Conservation (phyloP, 2,888 invertebrate genomes). For the Tipula helvola region DNA sequence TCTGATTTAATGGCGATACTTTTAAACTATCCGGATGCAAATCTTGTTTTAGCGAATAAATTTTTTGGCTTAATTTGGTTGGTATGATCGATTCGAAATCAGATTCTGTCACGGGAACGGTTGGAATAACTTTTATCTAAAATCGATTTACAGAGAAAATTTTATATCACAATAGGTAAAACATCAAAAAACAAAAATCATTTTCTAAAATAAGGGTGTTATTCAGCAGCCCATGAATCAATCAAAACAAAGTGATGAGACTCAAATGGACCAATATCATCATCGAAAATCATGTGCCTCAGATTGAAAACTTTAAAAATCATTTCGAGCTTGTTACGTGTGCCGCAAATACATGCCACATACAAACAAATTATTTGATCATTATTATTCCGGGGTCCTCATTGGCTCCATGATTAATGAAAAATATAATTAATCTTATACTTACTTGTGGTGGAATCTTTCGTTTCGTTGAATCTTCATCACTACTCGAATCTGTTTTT, state of each 20-base stretch:
- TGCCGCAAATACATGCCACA: neutral
- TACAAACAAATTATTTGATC: neutral
- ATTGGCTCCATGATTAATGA: neutral
- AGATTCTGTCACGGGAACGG: neutral
- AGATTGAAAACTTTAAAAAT: conserved; percentile 19
- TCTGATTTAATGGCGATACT: conserved; percentile 15
- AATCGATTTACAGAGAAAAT: neutral
- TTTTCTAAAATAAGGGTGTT: too few species aligned
- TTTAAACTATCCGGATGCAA: conserved; percentile 37
- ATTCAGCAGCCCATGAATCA: conserved; percentile 10
- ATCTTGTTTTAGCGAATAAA: conserved; percentile 28
- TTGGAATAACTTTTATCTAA: neutral
- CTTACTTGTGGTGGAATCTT: neutral
- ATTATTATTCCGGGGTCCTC: conserved; percentile 13
- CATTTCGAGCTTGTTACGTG: conserved; percentile 6
- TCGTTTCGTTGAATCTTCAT: conserved; percentile 23
- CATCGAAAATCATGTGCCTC: conserved; percentile 9
- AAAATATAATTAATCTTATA: conserved; percentile 10
- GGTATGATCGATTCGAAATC: neutral
- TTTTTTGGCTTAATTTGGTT: neutral
- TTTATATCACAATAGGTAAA: neutral
- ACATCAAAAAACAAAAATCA: too few species aligned
- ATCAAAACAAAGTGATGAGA: neutral
- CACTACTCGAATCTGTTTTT: conserved; percentile 35
- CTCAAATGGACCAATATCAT: conserved; percentile 6